Evolutionary conservation across 2,797 vertebrate species (phyloP).

Genomic region (Somateria mollissima): DNA sequence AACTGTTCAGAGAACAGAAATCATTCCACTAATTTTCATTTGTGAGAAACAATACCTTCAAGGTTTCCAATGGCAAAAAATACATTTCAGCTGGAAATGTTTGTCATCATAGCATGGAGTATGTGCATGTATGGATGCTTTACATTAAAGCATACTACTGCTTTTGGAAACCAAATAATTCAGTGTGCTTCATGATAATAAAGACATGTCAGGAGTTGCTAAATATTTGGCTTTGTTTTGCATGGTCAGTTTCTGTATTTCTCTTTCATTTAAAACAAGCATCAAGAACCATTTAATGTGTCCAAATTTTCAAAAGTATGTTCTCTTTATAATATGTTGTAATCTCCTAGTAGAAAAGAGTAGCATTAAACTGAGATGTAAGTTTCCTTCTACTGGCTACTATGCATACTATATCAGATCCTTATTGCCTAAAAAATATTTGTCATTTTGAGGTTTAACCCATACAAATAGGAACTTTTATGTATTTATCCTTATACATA

Average conservation of each 20-base stretch:
- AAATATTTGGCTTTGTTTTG: background rate
- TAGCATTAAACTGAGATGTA: background rate
- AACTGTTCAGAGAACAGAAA: background rate
- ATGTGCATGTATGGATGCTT: background rate
- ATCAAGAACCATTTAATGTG: background rate
- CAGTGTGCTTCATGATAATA: background rate
- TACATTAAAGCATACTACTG: background rate
- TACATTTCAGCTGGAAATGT: background rate
- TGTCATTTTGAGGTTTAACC: background rate
- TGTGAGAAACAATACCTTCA: background rate
- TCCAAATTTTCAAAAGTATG: background rate
- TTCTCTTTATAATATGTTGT: background rate
- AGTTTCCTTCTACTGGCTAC: background rate
- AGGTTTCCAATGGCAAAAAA: background rate
- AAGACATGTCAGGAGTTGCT: background rate
- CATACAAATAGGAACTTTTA: background rate
- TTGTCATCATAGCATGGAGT: background rate
- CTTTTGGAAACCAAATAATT: background rate
- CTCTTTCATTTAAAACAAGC: background rate
- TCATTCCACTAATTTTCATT: background rate
- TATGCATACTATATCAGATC: background rate
- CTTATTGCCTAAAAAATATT: background rate
- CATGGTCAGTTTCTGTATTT: background rate
- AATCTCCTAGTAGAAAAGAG: background rate
- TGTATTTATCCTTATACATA: background rate